These are phyloP conservation scores for Gobio gobio DNA, from an alignment of 2,113 vertebrate genomes.

Conservation along the genomic window DNA sequence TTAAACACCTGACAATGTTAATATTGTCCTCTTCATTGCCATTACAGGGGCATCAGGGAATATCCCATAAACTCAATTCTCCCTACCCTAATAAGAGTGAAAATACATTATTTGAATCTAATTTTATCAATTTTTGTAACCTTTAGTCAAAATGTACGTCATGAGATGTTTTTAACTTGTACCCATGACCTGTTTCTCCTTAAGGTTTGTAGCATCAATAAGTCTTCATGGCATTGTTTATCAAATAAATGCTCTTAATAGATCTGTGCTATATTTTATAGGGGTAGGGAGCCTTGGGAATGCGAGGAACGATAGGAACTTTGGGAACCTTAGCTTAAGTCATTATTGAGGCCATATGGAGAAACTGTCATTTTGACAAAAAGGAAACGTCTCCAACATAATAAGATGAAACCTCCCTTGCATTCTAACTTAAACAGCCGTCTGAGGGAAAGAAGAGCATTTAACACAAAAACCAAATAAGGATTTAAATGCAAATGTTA, in stretches of 20 bases:
- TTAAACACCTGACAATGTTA: not conserved
- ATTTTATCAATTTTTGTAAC: not conserved
- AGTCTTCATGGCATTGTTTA: conserved; percentile 9
- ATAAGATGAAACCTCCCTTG: not conserved
- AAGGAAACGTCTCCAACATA: not conserved
- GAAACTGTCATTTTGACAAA: conserved; percentile 28
- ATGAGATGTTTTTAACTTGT: not conserved
- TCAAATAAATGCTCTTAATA: conserved; percentile 1
- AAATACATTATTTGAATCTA: not conserved
- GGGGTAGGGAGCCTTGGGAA: conserved; percentile 1
- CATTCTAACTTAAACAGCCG: not conserved
- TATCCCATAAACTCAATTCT: not conserved
- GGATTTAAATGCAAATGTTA: conserved; percentile 15
- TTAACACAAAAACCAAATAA: not conserved
- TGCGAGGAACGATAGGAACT: conserved; percentile 2
- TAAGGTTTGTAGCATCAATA: not conserved
- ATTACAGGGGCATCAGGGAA: not conserved
- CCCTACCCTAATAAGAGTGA: not conserved
- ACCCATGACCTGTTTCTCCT: not conserved
- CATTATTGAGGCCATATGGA: not conserved
- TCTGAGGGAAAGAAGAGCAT: not conserved
- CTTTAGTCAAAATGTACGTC: not conserved
- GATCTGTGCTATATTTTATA: not conserved
- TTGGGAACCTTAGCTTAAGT: not conserved
- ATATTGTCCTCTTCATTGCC: not conserved